A percentile compares a stretch with the other conserved stretches of the same genome.
Conservation (phyloP, 1,140 invertebrate species). For the Lordiphosa collinella region DNA sequence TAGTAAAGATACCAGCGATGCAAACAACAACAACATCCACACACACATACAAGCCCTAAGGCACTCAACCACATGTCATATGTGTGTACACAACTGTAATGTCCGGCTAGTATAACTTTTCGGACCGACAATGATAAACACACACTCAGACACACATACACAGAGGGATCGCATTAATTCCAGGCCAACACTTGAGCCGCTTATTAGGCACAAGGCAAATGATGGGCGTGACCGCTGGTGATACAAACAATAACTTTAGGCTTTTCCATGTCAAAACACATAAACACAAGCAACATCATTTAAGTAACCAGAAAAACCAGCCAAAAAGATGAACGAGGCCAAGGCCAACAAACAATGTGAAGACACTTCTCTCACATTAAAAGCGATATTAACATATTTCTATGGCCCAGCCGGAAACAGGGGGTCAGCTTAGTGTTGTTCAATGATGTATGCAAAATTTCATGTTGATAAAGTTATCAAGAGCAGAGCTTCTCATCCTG, state of each 20-base stretch:
- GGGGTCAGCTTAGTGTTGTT: conserved; percentile 15
- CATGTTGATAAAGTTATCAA: conserved; percentile 66
- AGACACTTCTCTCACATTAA: background rate
- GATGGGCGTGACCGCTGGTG: conserved; percentile 42
- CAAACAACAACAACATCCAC: conserved; percentile 10
- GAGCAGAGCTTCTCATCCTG: conserved; percentile 2
- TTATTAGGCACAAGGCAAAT: conserved; percentile 66
- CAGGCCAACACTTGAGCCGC: conserved; percentile 67
- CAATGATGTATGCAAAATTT: conserved; percentile 65
- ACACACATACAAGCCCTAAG: background rate
- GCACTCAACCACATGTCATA: conserved; percentile 10
- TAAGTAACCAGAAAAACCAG: conserved; percentile 27
- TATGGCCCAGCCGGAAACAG: background rate
- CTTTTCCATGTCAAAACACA: conserved; percentile 72
- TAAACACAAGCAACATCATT: conserved; percentile 48
- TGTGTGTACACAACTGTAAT: conserved; percentile 1
- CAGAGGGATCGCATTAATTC: conserved; percentile 60
- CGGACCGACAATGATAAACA: conserved; percentile 27
- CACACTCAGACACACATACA: conserved; percentile 14
- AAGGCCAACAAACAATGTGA: conserved; percentile 36
- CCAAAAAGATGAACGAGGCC: conserved; percentile 15
- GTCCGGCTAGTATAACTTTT: conserved; percentile 53
- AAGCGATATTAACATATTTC: conserved; percentile 42
- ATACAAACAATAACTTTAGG: conserved; percentile 68
- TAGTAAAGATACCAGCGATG: conserved; percentile 29